Percentiles rank a stretch among this genome's conserved stretches.
phyloP scores from a whole-genome alignment of 2,113 vertebrate genomes.

The Siniperca chuatsi region DNA sequence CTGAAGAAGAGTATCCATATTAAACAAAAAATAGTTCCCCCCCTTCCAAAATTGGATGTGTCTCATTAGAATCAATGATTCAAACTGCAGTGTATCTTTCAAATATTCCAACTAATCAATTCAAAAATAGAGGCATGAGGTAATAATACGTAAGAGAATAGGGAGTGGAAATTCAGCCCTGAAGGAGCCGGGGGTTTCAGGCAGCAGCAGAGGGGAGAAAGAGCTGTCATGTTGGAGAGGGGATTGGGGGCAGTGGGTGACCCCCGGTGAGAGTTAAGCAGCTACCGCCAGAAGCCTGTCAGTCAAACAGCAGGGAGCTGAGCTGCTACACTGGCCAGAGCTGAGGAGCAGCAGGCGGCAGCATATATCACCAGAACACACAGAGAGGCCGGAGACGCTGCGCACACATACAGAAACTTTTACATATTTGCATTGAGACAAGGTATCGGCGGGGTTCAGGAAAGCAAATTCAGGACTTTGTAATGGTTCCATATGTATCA shows the following conservation, averaged over 20 bases:
- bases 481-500: not conserved
- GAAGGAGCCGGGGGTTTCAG: not conserved
- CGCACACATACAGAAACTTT: slow-evolving; percentile 19
- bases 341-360: slow-evolving; percentile 81
- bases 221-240: slow-evolving; percentile 56
- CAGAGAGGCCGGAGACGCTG: slow-evolving; percentile 42
- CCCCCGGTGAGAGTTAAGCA: slow-evolving; percentile 83
- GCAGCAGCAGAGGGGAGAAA: slow-evolving; percentile 43
- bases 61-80: not conserved
- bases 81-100: not conserved
- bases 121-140: not conserved
- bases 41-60: not conserved
- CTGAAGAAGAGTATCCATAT: not conserved
- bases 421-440: slow-evolving; percentile 37
- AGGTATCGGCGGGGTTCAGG: slow-evolving; percentile 6
- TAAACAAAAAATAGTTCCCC: not conserved
- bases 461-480: not conserved
- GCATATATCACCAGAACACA: slow-evolving; percentile 90
- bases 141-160: not conserved
- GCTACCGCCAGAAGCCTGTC: slow-evolving; percentile 81
- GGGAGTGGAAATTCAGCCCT: not conserved
- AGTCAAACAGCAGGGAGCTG: slow-evolving; percentile 86
- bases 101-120: not conserved
- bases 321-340: slow-evolving; percentile 80
- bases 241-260: slow-evolving; percentile 36